Base-by-base conservation (phyloP, 2,888 invertebrate genomes). In the Papilio protenor region DNA sequence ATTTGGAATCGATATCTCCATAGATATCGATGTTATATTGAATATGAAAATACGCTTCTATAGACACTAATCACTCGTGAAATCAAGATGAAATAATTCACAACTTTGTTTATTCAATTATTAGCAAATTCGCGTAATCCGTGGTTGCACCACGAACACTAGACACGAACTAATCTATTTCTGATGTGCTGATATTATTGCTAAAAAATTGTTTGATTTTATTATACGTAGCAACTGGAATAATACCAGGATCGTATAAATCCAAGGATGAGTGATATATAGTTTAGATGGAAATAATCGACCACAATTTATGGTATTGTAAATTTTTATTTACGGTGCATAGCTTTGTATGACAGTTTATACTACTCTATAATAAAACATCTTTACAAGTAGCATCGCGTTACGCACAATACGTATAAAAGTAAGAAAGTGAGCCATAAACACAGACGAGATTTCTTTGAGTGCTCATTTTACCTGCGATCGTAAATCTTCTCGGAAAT, bases 401-500 rank as follows among this genome's bases (percentile, higher is more conserved):
- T 66, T 73, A 66, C 72, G 77, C 55, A 52, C 52, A 73, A 73
- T 76, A 72, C 66, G 11, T 61, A 64, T 76, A 76, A 61, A 70
- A n/a, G 59, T 61, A 76, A 76, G 52, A 49, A 55, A 64, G 49
- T 49, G 61, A 18, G 77, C 77, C 55, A 57, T 77, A 77, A 77
- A 77, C 23, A 23, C 23, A 23, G 55, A 14, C 52, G 64, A 73
- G 77, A 77, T 77, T 66, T 45, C 64, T n/a, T 49, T 52, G 45
- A 77, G 73, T 57, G 49, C 66, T 16, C 71, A 66, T 64, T 73
- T 73, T 69, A 66, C 57, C 66, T 73, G 64, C 18, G 66, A 66
- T 77, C 73, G 64, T 73, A 73, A 73, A 77, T 64, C 45, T 57
- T 55, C 66, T 59, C 33, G 79, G 75, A 76, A 81, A 80, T 77